Conservation (phyloP, 2,888 invertebrate genomes). For the Noctua janthina region DNA sequence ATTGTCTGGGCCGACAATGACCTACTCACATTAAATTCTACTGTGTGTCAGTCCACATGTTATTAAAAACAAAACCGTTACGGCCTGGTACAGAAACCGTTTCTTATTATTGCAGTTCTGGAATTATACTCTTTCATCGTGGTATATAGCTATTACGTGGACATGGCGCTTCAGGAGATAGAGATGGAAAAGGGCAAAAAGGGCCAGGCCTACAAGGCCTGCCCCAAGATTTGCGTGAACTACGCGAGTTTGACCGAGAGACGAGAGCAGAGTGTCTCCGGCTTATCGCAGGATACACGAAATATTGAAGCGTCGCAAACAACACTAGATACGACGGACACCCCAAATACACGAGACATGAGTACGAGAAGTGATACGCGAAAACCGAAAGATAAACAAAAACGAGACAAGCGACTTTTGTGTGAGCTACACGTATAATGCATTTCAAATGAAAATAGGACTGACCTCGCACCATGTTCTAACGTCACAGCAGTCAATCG, state of each 20-base stretch:
- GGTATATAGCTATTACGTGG: conserved; percentile 75
- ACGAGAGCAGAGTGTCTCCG: neutral
- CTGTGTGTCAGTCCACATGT: neutral
- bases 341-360: neutral
- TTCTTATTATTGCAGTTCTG: conserved; percentile 70
- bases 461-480: neutral
- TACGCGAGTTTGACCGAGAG: neutral
- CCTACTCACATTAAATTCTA: neutral
- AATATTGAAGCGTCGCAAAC: neutral
- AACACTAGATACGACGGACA: neutral
- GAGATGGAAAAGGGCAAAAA: neutral
- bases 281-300: neutral
- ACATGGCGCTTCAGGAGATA: conserved; percentile 42
- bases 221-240: neutral
- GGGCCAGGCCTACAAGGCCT: neutral
- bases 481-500: neutral
- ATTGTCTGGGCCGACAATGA: neutral
- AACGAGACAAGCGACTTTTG: neutral
- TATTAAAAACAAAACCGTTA: neutral
- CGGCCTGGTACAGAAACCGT: neutral
- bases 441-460: neutral
- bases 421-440: neutral
- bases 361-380: too few relatives aligned
- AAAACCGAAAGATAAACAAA: neutral
- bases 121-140: conserved; percentile 75